Conservation (phyloP, 2,888 invertebrate genomes). For the Agonopterix heracliana region DNA sequence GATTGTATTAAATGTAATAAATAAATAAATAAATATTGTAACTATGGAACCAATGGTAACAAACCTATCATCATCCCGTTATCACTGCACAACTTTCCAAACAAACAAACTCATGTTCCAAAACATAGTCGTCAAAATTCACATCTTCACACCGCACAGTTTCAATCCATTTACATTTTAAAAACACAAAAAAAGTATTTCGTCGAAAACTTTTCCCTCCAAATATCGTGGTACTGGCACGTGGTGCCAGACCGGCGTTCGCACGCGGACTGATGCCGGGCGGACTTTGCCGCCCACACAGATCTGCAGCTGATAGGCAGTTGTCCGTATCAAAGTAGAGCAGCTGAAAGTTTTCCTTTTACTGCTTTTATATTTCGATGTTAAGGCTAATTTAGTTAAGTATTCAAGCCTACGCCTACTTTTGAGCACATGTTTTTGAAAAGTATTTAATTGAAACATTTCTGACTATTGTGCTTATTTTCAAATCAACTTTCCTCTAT, state of each 20-base stretch:
- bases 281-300: neutral
- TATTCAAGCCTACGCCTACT: too few relatives aligned
- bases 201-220: conserved; percentile 56
- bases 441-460: too few relatives aligned
- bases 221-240: conserved; percentile 25
- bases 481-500: too few relatives aligned
- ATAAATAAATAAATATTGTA: too few relatives aligned
- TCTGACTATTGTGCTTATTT: too few relatives aligned
- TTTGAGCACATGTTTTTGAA: too few relatives aligned
- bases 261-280: conserved; percentile 35
- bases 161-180: conserved; percentile 21
- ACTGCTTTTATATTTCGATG: neutral
- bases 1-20: too few relatives aligned
- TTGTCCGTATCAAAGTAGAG: too few relatives aligned
- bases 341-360: too few relatives aligned
- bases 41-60: conserved; percentile 11
- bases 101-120: conserved; percentile 17
- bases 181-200: neutral
- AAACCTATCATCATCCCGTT: conserved; percentile 50
- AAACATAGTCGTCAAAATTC: conserved; percentile 23
- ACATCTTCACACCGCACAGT: conserved; percentile 34
- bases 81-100: conserved; percentile 24
- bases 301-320: too few relatives aligned
- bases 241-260: conserved; percentile 27
- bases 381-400: too few relatives aligned